Evolutionary conservation across 2,113 vertebrate genomes (phyloP), one percentile per base, ranked within the genome.

Genomic region (Anthoscopus minutus): DNA sequence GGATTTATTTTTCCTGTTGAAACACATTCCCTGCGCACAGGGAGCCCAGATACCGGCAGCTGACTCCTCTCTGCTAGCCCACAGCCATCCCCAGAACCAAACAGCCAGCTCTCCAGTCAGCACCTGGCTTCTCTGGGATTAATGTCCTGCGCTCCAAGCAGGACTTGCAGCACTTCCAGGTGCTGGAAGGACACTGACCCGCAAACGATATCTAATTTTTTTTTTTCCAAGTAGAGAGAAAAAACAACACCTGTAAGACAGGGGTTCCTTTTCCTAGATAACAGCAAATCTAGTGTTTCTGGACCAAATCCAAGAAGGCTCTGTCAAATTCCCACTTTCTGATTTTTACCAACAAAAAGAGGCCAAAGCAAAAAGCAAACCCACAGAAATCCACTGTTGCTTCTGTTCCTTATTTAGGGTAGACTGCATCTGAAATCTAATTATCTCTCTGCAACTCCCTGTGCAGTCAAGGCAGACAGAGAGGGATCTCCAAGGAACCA

Each of bases 361-460:
- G 54, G 54, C 14, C 45, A 89, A 82, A 82, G 48, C 24, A 4
- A 86, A 88, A 85, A 93, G 57, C 66, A 93, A 94, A 79, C 11
- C 10, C 61, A 45, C 53, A 69, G 71, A 78, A 69, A 94, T 25
- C 45, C 54, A 57, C 58, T 57, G 65, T 18, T 35, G 45, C 35
- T 86, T 88, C 64, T 70, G 14, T 51, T 92, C 79, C 33, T 73
- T 69, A 47, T 70, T 93, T 54, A 77, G 88, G 33, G 38, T 51
- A 76, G 74, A 45, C 58, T 80, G 11, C 50, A 40, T 77, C 28
- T 61, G 31, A 93, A 88, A 93, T 54, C 92, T 88, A 86, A 90
- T 95, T 93, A 76, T 94, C 81, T 76, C 62, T 81, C 42, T 80
- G 44, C 66, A 80, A 45, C 25, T 91, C 92, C 85, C 92, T 61